Base-by-base conservation (phyloP, 2,113 vertebrate genomes). In the Cynocephalus volans region DNA sequence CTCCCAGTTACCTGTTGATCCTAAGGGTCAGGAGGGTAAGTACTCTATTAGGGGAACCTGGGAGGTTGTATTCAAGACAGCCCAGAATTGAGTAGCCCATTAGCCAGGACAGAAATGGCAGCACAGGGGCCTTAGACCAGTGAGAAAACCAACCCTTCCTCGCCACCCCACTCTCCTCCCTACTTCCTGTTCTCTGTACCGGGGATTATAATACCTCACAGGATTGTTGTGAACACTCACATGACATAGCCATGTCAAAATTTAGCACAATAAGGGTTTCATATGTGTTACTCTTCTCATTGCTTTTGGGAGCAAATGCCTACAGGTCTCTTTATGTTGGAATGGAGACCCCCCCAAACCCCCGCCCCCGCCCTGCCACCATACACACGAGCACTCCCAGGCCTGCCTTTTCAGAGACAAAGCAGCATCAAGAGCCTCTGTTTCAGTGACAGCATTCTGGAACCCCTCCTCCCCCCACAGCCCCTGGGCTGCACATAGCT, bases 241-340 rank as follows among this genome's bases (percentile, higher is more conserved):
- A 14, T 24, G 54, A 95, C 75, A 79, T 62, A 48, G 62, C 48
- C n/a, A 5, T 21, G 54, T 73, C 41, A 36, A 90, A 85, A 93
- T 31, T 33, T 62, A 69, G 65, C 48, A 23, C 52, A 90, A 19
- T 69, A 65, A 95, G 64, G 14, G 23, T 79, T 85, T 73, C 69
- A 28, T 90, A 77, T 56, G 52, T 77, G 85, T 62, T 81, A 50
- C 52, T 81, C 54, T 14, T 77, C 54, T 89, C 50, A 0, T 64
- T 80, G 70, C 77, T 82, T 83, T 56, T 28, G 77, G 67, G 62
- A 92, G 8, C 88, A 91, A 93, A 96, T 48, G 33, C 86, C 77
- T 50, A 1, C 36, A 28, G 33, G 33, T 90, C n/a, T 80, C 36
- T 93, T 79, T 81, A 24, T 11, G 2, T 2, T 24, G 31, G 45